These are phyloP conservation scores for Aethina tumida DNA, from an alignment of 1,140 invertebrate species.

Conservation along the genomic window DNA sequence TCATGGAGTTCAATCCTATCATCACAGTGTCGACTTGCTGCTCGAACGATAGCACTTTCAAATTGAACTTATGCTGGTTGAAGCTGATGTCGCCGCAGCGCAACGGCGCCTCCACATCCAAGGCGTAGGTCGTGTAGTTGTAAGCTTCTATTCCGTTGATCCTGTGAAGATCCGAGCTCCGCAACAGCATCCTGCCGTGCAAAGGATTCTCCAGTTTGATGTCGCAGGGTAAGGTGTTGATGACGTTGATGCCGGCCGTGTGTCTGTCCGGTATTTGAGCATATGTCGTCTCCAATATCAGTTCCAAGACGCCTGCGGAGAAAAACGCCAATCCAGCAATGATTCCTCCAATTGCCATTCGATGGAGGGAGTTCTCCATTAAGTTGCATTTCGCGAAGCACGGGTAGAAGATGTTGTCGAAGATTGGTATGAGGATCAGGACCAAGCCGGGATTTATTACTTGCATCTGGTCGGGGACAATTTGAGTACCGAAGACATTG, in stretches of 20 bases:
- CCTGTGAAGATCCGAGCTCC: too few relatives aligned
- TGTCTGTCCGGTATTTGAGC: conserved; percentile 24
- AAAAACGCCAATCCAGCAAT: conserved; percentile 47
- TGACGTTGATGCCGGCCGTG: conserved; percentile 27
- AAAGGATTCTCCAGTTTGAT: conserved; percentile 25
- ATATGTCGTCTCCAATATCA: conserved; percentile 28
- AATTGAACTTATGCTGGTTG: conserved; percentile 15
- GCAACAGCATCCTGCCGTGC: conserved; percentile 10
- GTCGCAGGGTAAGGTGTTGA: conserved; percentile 31
- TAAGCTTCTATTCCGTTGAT: conserved; percentile 26
- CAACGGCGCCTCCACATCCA: conserved; percentile 21
- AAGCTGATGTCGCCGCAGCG: conserved; percentile 21
- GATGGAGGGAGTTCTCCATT: conserved; percentile 47
- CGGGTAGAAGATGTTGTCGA: conserved; percentile 47
- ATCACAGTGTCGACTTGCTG: conserved; percentile 29
- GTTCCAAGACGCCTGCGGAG: conserved; percentile 28
- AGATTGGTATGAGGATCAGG: conserved; percentile 55
- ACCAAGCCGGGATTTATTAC: conserved; percentile 56
- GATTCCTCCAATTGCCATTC: conserved; percentile 56
- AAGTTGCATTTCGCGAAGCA: conserved; percentile 28
- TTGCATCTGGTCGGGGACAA: conserved; percentile 60
- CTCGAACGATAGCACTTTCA: conserved; percentile 25
- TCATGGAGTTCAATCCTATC: conserved; percentile 21
- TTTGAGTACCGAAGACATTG: conserved; percentile 36
- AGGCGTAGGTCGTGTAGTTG: conserved; percentile 22